These are phyloP conservation scores for Ariolimax columbianus DNA, from an alignment of 2,888 invertebrate species.

Conservation along the genomic window DNA sequence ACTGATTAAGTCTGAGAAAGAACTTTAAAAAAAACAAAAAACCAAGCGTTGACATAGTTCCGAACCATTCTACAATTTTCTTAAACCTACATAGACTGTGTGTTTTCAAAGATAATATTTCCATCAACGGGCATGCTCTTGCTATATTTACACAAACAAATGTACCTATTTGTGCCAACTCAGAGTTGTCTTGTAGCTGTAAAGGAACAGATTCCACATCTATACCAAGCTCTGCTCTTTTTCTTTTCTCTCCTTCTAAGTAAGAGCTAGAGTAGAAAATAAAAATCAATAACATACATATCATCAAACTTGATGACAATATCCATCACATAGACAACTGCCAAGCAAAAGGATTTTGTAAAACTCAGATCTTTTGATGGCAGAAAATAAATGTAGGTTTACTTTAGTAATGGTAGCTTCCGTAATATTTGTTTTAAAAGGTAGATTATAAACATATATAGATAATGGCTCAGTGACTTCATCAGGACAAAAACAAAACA, in stretches of 20 bases:
- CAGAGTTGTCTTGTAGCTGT: conserved; percentile 83
- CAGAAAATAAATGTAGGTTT: not conserved
- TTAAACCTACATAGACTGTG: too few relatives aligned
- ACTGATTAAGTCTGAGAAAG: too few relatives aligned
- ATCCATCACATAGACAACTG: not conserved
- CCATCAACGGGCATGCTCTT: too few relatives aligned
- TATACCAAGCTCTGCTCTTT: conserved; percentile 86
- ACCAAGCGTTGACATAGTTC: too few relatives aligned
- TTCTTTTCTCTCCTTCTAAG: conserved; percentile 85
- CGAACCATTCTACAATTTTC: too few relatives aligned
- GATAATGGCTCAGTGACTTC: too few relatives aligned
- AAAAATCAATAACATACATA: not conserved
- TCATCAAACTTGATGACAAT: not conserved
- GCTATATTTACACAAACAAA: not conserved
- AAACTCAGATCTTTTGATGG: not conserved
- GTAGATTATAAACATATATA: too few relatives aligned
- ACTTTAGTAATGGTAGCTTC: not conserved
- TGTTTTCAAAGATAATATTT: too few relatives aligned
- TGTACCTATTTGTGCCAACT: conserved; percentile 84
- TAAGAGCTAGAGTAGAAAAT: conserved; percentile 81
- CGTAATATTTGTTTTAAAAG: too few relatives aligned
- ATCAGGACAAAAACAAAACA: too few relatives aligned
- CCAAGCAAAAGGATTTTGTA: not conserved
- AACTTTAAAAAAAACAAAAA: too few relatives aligned
- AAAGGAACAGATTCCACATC: conserved; percentile 80